Base-by-base conservation (phyloP, 2,888 invertebrate species). In the Sepiola atlantica region DNA sequence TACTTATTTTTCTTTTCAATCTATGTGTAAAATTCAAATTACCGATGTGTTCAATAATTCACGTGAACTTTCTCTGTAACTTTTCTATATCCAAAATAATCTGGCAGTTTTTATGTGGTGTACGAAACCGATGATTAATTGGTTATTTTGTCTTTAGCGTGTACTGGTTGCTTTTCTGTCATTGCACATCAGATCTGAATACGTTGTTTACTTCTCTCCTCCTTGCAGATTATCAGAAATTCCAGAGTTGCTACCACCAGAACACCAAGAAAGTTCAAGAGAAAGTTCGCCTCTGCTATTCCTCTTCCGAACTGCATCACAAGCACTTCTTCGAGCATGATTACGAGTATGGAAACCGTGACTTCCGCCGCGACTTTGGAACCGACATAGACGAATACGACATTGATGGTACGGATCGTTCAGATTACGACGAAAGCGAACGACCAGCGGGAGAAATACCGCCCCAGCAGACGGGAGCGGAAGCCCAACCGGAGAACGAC, bases 291-390 rank as follows among this genome's bases (percentile, higher is more conserved):
- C 55, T 55, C 21, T 92, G 92, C 28, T 92, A 92, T 55, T 55
- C 92, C 28, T 55, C 92, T 28, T 35, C 92, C 8, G 92, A 92
- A 8, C 45, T 92, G 21, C 45, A 92, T 28, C 35, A 92, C 92
- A 92, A 55, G 20, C 45, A 92, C 28, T 92, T 92, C 92, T 92
- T 92, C 20, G 92, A 92, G 45, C 92, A 92, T 54, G 92, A 92
- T 28, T 92, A 92, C 45, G 92, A 92, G 54, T 92, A 92, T 24
- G n/a, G 45, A 45, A 92, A 92, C 18, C 35, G 92, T 12, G 92
- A 92, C 92, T 92, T 92, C 92, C 55, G n/a, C 16, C 54, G 77
- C 16, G 77, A 77, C 77, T 77, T 77, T n/a, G 77, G 55, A 92
- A 92, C 54, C 10, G 6, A 12, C 77, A 16, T 55, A 28, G 92